Percentiles rank a stretch among this genome's conserved stretches.
These are phyloP conservation scores for Pelodiscus sinensis DNA, from an alignment of 2,113 vertebrate species.

Conservation along the genomic window DNA sequence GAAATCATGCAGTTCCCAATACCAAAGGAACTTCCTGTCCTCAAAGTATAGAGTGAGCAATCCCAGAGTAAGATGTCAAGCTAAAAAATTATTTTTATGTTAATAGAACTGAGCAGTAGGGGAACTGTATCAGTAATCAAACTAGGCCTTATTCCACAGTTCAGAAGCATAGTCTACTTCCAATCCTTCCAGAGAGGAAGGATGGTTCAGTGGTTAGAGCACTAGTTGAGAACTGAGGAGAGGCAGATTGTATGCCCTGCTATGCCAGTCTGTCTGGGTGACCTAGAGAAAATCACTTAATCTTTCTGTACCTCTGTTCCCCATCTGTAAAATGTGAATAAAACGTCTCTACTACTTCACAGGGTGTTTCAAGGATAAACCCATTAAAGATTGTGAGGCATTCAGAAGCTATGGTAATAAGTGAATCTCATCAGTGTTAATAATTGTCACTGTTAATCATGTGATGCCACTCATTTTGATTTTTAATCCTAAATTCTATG, in stretches of 20 bases:
- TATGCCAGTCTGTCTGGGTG: fast-evolving
- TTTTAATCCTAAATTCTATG: not conserved
- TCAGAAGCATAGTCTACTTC: not conserved
- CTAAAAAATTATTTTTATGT: not conserved
- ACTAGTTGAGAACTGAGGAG: too few relatives aligned
- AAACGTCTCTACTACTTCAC: not conserved
- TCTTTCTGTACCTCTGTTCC: not conserved
- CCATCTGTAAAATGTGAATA: not conserved
- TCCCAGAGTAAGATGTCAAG: fast-evolving
- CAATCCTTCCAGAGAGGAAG: fast-evolving
- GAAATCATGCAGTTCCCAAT: not conserved
- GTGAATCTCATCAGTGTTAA: not conserved
- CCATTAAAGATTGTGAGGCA: not conserved
- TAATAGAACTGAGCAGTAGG: fast-evolving
- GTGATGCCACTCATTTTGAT: not conserved
- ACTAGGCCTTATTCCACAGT: not conserved
- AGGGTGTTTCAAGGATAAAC: not conserved
- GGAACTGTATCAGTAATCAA: not conserved
- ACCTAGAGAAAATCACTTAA: not conserved
- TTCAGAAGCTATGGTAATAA: not conserved
- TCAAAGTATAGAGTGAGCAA: not conserved
- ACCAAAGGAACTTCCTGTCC: not conserved
- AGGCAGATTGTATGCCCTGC: not conserved
- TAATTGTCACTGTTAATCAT: not conserved
- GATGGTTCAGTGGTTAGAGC: not conserved